A percentile compares a stretch with the other conserved stretches of the same genome.
Conservation (phyloP, 2,888 invertebrate species). For the Orthosia incerta region DNA sequence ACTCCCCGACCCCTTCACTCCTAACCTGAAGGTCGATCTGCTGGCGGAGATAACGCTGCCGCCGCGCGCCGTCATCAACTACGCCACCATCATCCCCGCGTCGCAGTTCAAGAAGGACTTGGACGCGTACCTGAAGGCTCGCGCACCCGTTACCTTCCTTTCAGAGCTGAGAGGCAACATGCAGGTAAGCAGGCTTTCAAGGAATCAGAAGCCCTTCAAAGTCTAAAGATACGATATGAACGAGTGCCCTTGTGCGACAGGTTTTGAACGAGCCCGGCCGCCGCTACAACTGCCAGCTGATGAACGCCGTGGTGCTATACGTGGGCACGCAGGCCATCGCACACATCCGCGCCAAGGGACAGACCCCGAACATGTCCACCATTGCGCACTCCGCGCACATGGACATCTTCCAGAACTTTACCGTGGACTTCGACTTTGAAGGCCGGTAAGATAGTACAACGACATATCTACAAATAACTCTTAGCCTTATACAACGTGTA, state of each 20-base stretch:
- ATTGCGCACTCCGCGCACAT: conserved; percentile 99
- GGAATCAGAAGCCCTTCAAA: neutral
- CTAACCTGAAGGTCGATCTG: conserved; percentile 98
- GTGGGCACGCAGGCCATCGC: conserved; percentile 99
- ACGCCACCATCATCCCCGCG: conserved; percentile 96
- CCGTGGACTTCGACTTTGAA: conserved; percentile 99
- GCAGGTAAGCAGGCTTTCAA: conserved; percentile 90
- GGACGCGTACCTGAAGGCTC: conserved; percentile 98
- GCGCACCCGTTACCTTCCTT: conserved; percentile 98
- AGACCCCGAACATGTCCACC: conserved; percentile 98
- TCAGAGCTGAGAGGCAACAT: conserved; percentile 97
- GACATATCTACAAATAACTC: neutral
- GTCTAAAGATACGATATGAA: neutral
- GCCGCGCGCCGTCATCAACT: conserved; percentile 97
- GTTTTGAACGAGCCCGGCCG: conserved; percentile 96
- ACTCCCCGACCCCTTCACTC: conserved; percentile 99
- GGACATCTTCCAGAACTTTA: conserved; percentile 99
- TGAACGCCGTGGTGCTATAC: conserved; percentile 99
- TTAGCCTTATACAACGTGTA: neutral
- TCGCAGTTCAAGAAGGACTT: conserved; percentile 98
- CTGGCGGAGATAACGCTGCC: conserved; percentile 96
- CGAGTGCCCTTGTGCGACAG: conserved; percentile 63
- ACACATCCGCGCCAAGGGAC: conserved; percentile 97
- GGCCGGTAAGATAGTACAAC: conserved; percentile 90
- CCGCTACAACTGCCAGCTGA: conserved; percentile 98